phyloP scores from a whole-genome alignment of 2,888 invertebrate species.

The Pegoplata infirma region DNA sequence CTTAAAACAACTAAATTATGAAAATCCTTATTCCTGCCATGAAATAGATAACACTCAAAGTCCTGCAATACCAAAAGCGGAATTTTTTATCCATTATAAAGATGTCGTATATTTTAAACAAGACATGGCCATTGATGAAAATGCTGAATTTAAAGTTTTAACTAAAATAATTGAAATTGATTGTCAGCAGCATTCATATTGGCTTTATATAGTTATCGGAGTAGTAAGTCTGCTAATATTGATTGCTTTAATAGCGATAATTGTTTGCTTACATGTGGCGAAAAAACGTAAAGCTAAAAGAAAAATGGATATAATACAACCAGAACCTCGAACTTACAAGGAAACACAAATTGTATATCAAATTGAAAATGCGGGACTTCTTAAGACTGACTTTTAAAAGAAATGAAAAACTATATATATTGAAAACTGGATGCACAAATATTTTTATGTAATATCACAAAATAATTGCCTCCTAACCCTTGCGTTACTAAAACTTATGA shows the following conservation, averaged over 20 bases:
- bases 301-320: conserved; percentile 84
- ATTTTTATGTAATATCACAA: too few relatives aligned
- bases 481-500: too few relatives aligned
- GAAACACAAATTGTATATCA: conserved; percentile 93
- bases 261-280: conserved; percentile 79
- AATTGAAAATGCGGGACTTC: conserved; percentile 89
- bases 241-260: conserved; percentile 76
- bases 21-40: conserved; percentile 72
- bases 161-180: conserved; percentile 71
- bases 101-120: conserved; percentile 65
- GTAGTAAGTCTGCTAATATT: conserved; percentile 79
- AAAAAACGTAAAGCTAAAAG: conserved; percentile 80
- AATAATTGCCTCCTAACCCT: not conserved
- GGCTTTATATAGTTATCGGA: conserved; percentile 78
- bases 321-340: conserved; percentile 89
- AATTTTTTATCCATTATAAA: conserved; percentile 70
- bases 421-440: conserved; percentile 9
- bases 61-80: conserved; percentile 69
- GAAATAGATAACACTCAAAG: conserved; percentile 68
- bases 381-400: conserved; percentile 85
- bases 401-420: not conserved
- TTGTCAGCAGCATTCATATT: conserved; percentile 71
- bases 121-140: conserved; percentile 23
- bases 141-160: conserved; percentile 68
- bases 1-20: conserved; percentile 72